Evolutionary conservation across 2,113 vertebrate genomes (phyloP).

Genomic region (Hyaena hyaena): DNA sequence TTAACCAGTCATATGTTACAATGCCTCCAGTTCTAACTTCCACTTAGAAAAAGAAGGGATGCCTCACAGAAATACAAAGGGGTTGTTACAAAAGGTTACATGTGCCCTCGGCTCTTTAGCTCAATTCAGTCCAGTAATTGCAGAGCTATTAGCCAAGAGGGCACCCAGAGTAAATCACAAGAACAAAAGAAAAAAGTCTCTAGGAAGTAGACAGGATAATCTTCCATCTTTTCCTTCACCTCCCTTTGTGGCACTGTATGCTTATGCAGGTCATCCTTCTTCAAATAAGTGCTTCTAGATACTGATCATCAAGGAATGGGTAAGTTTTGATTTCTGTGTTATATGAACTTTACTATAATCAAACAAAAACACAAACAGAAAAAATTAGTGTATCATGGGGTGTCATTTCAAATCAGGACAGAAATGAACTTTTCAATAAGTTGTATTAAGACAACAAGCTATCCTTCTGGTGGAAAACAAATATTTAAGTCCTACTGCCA

Average conservation of each 20-base stretch:
- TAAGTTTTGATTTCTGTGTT: neutral
- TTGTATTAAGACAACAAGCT: neutral
- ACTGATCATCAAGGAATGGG: neutral
- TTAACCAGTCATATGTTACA: neutral
- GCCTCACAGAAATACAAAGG: neutral
- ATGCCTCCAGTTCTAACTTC: slow-evolving; percentile 34
- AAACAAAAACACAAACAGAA: neutral
- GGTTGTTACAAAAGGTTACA: neutral
- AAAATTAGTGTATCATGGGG: neutral
- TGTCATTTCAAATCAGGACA: slow-evolving; percentile 11
- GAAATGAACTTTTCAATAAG: neutral
- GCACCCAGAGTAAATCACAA: neutral
- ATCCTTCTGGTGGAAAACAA: slow-evolving; percentile 10
- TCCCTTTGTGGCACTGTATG: neutral
- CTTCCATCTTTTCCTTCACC: neutral
- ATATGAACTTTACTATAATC: neutral
- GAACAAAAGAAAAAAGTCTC: neutral
- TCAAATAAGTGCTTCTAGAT: slow-evolving; percentile 4
- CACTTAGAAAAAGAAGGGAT: slow-evolving; percentile 1
- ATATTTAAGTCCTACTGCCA: neutral
- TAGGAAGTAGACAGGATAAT: neutral
- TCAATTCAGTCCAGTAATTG: neutral
- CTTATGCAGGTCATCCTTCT: neutral
- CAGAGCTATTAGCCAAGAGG: neutral
- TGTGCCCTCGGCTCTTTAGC: neutral